phyloP scores from a whole-genome alignment of 2,113 vertebrate species.

The Nothoprocta perdicaria region DNA sequence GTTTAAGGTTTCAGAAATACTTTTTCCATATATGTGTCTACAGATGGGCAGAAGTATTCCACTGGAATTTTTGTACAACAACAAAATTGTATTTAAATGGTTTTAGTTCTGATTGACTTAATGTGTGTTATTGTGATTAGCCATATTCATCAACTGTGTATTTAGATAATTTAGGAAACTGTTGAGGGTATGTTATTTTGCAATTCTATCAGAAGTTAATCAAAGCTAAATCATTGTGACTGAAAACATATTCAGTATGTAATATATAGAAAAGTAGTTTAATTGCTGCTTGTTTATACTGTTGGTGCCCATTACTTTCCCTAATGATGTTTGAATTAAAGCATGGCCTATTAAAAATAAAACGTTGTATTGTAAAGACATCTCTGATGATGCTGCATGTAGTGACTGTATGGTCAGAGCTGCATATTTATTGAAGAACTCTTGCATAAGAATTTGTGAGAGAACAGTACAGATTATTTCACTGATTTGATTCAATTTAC shows the following conservation, averaged over 20 bases:
- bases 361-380: background rate
- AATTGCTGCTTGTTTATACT: background rate
- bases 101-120: background rate
- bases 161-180: background rate
- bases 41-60: background rate
- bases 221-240: background rate
- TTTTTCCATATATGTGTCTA: background rate
- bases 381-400: background rate
- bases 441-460: background rate
- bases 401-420: background rate
- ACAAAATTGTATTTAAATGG: background rate
- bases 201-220: background rate
- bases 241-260: background rate
- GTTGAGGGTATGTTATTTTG: background rate
- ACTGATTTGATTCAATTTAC: background rate
- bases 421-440: background rate
- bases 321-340: background rate
- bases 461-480: background rate
- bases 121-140: background rate
- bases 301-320: background rate
- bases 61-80: background rate
- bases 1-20: slow-evolving; percentile 1
- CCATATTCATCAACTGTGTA: background rate
- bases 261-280: background rate
- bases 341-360: background rate